Evolutionary conservation across 2,113 vertebrate genomes (phyloP).

Genomic region (Tinamus guttatus): DNA sequence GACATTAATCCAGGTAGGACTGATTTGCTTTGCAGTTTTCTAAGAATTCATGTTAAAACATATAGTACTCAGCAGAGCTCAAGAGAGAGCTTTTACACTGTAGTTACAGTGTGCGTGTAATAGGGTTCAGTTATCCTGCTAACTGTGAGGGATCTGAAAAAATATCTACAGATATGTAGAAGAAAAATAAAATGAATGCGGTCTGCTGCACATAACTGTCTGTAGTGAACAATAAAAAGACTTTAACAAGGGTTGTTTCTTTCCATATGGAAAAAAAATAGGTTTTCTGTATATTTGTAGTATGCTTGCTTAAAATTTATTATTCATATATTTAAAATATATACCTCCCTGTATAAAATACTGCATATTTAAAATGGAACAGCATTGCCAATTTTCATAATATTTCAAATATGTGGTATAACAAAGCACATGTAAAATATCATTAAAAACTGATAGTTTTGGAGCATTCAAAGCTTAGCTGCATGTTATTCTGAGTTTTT

Average conservation of each 20-base stretch:
- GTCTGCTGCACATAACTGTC: conserved; percentile 63
- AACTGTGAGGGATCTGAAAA: conserved; percentile 55
- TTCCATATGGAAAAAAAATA: conserved; percentile 69
- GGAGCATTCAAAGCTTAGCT: background rate
- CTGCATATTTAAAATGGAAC: background rate
- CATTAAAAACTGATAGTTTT: conserved; percentile 8
- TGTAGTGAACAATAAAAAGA: conserved; percentile 71
- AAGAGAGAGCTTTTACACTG: conserved; percentile 30
- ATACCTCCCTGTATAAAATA: conserved; percentile 22
- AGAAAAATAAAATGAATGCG: conserved; percentile 55
- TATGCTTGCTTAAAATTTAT: conserved; percentile 56
- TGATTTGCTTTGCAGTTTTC: conserved; percentile 42
- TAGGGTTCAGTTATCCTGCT: conserved; percentile 48
- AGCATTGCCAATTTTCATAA: conserved; percentile 26
- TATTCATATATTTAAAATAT: conserved; percentile 47
- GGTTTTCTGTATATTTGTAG: conserved; percentile 55
- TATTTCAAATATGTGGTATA: conserved; percentile 49
- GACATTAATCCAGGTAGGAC: conserved; percentile 7
- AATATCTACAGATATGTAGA: conserved; percentile 45
- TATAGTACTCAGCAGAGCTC: background rate
- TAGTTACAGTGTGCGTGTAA: background rate
- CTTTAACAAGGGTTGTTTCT: conserved; percentile 59
- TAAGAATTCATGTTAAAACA: conserved; percentile 16
- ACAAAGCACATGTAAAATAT: background rate
- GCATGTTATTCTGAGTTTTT: background rate